Conservation (phyloP, 64 coral and sea anemone genomes). For the Platygyra sinensis region DNA sequence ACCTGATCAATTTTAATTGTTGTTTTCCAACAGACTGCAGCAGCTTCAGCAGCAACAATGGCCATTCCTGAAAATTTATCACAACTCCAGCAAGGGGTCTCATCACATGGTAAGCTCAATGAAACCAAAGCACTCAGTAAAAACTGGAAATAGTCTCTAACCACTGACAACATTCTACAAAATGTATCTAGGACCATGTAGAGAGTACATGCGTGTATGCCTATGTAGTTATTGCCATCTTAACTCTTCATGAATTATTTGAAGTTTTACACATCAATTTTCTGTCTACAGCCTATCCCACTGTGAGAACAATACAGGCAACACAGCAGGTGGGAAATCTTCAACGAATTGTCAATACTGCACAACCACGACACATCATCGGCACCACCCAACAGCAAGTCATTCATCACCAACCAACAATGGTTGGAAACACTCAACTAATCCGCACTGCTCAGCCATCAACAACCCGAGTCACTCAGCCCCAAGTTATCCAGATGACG, state of each 20-base stretch:
- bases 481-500: not conserved
- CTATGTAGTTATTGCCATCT: too few species aligned
- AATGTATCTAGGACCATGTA: too few species aligned
- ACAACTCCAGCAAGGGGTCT: conserved; percentile 9
- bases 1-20: not conserved
- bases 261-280: not conserved
- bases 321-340: conserved; percentile 65
- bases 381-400: conserved; percentile 52
- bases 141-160: too few species aligned
- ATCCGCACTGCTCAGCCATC: not conserved
- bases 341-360: conserved; percentile 21
- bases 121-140: not conserved
- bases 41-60: conserved; percentile 91
- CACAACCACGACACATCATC: conserved; percentile 29
- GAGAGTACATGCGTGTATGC: too few species aligned
- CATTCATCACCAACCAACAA: not conserved
- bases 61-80: conserved; percentile 77
- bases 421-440: conserved; percentile 14
- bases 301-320: conserved; percentile 79
- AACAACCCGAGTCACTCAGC: not conserved
- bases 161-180: too few species aligned
- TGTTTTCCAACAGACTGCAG: conserved; percentile 59
- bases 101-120: conserved; percentile 3
- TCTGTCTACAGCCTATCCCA: conserved; percentile 62
- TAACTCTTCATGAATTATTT: too few species aligned